Percentiles rank a stretch among this genome's conserved stretches.
phyloP scores from a whole-genome alignment of 2,888 invertebrate species.

The Pristionchus maxplancki region DNA sequence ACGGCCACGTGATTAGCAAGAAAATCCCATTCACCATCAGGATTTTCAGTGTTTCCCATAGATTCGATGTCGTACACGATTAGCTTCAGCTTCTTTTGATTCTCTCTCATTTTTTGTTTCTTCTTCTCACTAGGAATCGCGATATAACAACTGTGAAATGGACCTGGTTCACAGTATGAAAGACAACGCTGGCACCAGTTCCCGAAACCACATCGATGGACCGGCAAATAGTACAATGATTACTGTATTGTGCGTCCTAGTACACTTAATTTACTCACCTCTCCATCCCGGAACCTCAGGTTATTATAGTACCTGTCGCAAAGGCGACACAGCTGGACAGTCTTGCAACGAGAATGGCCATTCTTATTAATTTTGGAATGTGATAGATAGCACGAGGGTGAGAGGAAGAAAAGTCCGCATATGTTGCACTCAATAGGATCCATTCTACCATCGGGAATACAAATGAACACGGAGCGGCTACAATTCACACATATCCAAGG shows the following conservation, averaged over 20 bases:
- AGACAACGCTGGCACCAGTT: too few relatives aligned
- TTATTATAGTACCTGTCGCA: background rate
- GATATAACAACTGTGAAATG: background rate
- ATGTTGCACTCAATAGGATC: background rate
- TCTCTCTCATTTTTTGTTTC: background rate
- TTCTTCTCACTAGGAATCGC: background rate
- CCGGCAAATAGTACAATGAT: background rate
- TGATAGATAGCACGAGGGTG: background rate
- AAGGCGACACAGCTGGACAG: background rate
- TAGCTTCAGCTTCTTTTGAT: background rate
- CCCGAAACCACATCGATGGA: background rate
- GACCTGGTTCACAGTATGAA: background rate
- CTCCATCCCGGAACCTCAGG: background rate
- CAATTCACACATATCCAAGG: background rate
- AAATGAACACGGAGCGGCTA: background rate
- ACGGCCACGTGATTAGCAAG: background rate
- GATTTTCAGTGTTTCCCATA: background rate
- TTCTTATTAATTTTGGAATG: background rate
- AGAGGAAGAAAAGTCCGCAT: background rate
- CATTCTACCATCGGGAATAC: background rate
- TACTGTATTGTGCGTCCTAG: too few relatives aligned
- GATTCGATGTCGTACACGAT: background rate
- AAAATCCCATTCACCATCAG: background rate
- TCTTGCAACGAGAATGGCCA: background rate
- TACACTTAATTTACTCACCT: background rate